These are phyloP conservation scores for Notospermus geniculatus DNA, from an alignment of 1,140 invertebrate genomes.

Conservation along the genomic window DNA sequence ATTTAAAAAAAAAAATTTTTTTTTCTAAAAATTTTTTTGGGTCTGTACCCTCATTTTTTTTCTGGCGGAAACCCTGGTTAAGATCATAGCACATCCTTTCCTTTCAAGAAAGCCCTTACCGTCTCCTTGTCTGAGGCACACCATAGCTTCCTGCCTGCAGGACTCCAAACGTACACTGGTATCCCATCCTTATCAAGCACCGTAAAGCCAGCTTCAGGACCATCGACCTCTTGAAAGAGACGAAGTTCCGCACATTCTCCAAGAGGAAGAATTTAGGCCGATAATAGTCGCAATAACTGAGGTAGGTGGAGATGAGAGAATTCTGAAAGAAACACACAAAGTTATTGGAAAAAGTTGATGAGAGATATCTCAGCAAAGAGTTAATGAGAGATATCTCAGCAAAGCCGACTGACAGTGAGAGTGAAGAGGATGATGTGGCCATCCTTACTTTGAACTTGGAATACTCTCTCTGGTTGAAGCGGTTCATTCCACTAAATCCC, in stretches of 20 bases:
- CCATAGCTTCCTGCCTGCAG: constrained; percentile 85
- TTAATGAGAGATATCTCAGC: background rate
- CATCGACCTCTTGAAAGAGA: constrained; percentile 77
- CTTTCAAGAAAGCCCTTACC: constrained; percentile 53
- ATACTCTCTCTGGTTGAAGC: constrained; percentile 83
- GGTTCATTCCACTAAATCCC: constrained; percentile 87
- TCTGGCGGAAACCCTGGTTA: too few species aligned
- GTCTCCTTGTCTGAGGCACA: constrained; percentile 76
- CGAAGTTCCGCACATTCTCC: constrained; percentile 87
- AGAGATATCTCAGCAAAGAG: background rate
- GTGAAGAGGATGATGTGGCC: too few species aligned
- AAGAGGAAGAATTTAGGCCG: constrained; percentile 80
- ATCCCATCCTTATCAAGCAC: constrained; percentile 79
- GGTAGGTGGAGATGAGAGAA: constrained; percentile 78
- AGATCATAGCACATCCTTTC: too few species aligned
- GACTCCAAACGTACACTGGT: constrained; percentile 83
- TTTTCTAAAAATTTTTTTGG: too few species aligned
- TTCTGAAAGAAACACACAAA: constrained; percentile 61
- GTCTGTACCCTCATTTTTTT: too few species aligned
- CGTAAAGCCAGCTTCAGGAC: constrained; percentile 78
- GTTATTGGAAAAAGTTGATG: background rate
- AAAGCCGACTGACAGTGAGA: too few species aligned
- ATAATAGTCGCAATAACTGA: constrained; percentile 85
- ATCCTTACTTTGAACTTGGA: constrained; percentile 79
- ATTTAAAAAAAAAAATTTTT: too few species aligned